A percentile compares a stretch with the other conserved stretches of the same genome.
Evolutionary conservation across 2,797 vertebrate genomes (phyloP).

Genomic region (Chelon auratus): DNA sequence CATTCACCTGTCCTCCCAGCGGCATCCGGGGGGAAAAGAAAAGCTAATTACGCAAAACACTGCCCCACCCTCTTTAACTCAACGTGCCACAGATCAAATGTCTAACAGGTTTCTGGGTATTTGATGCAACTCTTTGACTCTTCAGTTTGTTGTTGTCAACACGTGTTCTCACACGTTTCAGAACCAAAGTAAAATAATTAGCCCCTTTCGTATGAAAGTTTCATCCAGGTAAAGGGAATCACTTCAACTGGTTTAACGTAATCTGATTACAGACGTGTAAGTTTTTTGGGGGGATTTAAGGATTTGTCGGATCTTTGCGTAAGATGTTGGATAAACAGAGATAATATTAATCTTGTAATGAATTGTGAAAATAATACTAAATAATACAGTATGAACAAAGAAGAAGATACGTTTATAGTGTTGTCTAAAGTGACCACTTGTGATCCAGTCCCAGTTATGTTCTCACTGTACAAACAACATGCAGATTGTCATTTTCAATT

Average conservation of each 20-base stretch:
- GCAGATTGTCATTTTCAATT: too few species aligned
- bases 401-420: neutral
- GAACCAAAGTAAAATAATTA: neutral
- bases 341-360: neutral
- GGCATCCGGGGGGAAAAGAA: constrained; percentile 36
- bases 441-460: too few species aligned
- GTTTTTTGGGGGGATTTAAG: neutral
- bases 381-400: neutral
- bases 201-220: neutral
- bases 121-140: constrained; percentile 10
- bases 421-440: too few species aligned
- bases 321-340: neutral
- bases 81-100: constrained; percentile 37
- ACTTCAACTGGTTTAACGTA: neutral
- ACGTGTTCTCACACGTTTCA: neutral
- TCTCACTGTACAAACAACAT: too few species aligned
- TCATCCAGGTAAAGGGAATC: neutral
- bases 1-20: constrained; percentile 41
- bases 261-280: neutral
- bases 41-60: constrained; percentile 51
- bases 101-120: constrained; percentile 52
- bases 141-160: neutral
- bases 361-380: neutral
- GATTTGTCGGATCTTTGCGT: neutral
- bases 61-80: constrained; percentile 39